Percentiles rank a stretch among this genome's conserved stretches.
Evolutionary conservation across 2,888 invertebrate genomes (phyloP).

Genomic region (Drosophila suboccidentalis): DNA sequence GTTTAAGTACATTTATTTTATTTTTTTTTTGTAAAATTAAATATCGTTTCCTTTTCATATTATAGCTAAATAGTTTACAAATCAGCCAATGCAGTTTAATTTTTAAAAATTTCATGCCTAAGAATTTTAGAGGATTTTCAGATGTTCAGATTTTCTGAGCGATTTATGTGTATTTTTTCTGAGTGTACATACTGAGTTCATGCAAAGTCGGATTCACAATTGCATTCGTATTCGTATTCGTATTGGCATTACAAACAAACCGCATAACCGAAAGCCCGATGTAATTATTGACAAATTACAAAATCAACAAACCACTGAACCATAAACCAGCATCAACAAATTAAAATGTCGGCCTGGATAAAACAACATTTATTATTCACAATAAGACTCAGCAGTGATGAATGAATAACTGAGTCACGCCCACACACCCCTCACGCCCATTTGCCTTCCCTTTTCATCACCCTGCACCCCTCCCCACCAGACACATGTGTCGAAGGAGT

Average conservation of each 20-base stretch:
- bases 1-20: too few relatives aligned
- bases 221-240: slow-evolving; percentile 20
- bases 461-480: background rate
- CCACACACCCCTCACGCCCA: background rate
- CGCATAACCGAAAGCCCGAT: slow-evolving; percentile 57
- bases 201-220: slow-evolving; percentile 20
- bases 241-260: slow-evolving; percentile 57
- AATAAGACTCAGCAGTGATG: slow-evolving; percentile 70
- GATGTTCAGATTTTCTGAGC: too few relatives aligned
- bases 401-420: slow-evolving; percentile 54
- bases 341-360: slow-evolving; percentile 71
- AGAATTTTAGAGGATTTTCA: too few relatives aligned
- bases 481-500: slow-evolving; percentile 9
- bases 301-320: slow-evolving; percentile 74
- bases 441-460: background rate
- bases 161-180: too few relatives aligned
- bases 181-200: background rate
- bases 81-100: too few relatives aligned
- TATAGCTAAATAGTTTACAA: too few relatives aligned
- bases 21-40: too few relatives aligned
- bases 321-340: slow-evolving; percentile 74
- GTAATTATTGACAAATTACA: slow-evolving; percentile 77
- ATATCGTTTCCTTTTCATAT: too few relatives aligned
- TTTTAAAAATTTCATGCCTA: too few relatives aligned
- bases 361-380: slow-evolving; percentile 74